phyloP scores from a whole-genome alignment of 2,888 invertebrate genomes.

The Eristalinus sepulchralis region DNA sequence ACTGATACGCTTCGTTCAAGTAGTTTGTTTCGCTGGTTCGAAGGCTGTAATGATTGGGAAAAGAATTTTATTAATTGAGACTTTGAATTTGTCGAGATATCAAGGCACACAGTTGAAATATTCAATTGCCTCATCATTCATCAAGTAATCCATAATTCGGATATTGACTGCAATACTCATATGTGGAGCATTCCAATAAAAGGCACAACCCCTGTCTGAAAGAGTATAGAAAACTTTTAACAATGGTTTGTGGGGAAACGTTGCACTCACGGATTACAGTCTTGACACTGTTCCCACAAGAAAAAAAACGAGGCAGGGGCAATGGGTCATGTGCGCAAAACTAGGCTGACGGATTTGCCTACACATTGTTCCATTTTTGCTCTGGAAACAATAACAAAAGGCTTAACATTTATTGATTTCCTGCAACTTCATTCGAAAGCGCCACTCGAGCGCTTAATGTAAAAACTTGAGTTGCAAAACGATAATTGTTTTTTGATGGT shows the following conservation, averaged over 20 bases:
- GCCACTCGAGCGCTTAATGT: not conserved
- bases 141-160: no score
- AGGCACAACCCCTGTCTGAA: not conserved
- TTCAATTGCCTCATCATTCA: no score
- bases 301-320: not conserved
- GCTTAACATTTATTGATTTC: not conserved
- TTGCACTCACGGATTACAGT: not conserved
- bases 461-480: no score
- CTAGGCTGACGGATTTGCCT: not conserved
- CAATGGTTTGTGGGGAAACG: not conserved
- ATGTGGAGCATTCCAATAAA: no score
- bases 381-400: not conserved
- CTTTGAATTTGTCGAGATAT: not conserved
- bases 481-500: no score
- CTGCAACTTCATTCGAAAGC: no score
- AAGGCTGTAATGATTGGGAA: constrained; percentile 84
- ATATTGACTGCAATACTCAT: no score
- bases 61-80: not conserved
- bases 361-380: not conserved
- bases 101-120: no score
- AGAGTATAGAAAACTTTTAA: not conserved
- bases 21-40: constrained; percentile 98
- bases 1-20: constrained; percentile 96
- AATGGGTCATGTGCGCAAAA: not conserved
- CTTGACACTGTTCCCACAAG: not conserved